Evolutionary conservation across 2,888 invertebrate genomes (phyloP).

Genomic region (Drosophila tanythrix): DNA sequence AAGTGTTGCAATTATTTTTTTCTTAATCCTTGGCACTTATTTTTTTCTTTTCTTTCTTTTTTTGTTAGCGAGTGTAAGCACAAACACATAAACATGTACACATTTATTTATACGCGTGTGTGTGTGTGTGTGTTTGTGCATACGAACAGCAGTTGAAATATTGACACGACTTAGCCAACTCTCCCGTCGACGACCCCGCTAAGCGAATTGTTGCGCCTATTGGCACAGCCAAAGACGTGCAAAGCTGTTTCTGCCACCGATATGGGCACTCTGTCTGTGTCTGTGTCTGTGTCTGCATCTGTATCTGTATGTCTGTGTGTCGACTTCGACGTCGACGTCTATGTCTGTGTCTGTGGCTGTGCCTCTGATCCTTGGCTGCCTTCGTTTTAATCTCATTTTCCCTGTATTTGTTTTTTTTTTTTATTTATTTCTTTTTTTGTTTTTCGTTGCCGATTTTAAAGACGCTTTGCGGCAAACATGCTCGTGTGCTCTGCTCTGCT

Average conservation of each 20-base stretch:
- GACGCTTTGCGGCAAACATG: slow-evolving; percentile 46
- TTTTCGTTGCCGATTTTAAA: slow-evolving; percentile 52
- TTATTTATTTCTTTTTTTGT: neutral
- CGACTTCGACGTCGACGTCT: neutral
- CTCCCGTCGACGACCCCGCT: slow-evolving; percentile 18
- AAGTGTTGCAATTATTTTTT: neutral
- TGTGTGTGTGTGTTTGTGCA: neutral
- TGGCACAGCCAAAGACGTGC: slow-evolving; percentile 57
- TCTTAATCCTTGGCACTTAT: neutral
- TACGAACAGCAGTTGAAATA: slow-evolving; percentile 49
- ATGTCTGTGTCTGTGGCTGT: slow-evolving; percentile 7
- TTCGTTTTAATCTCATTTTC: slow-evolving; percentile 47
- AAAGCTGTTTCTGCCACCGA: slow-evolving; percentile 34
- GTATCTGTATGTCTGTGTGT: slow-evolving; percentile 2
- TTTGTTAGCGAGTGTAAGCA: neutral
- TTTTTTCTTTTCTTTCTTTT: neutral
- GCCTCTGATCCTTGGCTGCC: slow-evolving; percentile 14
- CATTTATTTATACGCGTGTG: neutral
- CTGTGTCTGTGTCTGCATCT: neutral
- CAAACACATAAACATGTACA: neutral
- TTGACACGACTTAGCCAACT: slow-evolving; percentile 51
- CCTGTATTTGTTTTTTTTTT: neutral
- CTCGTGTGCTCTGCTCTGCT: slow-evolving; percentile 9
- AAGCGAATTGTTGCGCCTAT: slow-evolving; percentile 65
- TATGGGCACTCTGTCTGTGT: slow-evolving; percentile 6